Evolutionary conservation across 2,888 invertebrate species (phyloP).

Genomic region (Patella depressa): DNA sequence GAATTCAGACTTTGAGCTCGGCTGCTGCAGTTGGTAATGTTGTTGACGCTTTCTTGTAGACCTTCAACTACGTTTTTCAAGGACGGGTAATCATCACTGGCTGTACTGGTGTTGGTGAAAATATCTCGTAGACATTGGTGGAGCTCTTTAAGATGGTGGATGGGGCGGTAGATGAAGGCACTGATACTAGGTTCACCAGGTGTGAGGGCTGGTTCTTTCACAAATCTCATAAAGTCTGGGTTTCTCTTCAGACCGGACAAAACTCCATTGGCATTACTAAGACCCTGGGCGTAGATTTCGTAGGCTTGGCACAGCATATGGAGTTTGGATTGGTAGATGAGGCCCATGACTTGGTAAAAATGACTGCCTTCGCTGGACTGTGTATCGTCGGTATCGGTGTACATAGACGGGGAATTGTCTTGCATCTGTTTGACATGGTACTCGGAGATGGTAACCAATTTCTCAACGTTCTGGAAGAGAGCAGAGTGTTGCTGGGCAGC

Average conservation of each 20-base stretch:
- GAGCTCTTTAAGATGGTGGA: slow-evolving; percentile 61
- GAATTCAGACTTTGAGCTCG: slow-evolving; percentile 56
- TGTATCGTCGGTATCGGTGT: slow-evolving; percentile 54
- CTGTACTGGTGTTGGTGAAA: slow-evolving; percentile 50
- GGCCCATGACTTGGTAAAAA: slow-evolving; percentile 54
- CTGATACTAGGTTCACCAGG: slow-evolving; percentile 56
- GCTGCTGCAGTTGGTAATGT: slow-evolving; percentile 59
- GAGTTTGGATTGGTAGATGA: slow-evolving; percentile 63
- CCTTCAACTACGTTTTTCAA: slow-evolving; percentile 62
- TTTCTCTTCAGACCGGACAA: slow-evolving; percentile 51
- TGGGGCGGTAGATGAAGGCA: slow-evolving; percentile 57
- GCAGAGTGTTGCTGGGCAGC: slow-evolving; percentile 59
- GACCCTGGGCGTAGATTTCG: slow-evolving; percentile 63
- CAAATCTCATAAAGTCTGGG: slow-evolving; percentile 60
- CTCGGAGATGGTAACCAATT: slow-evolving; percentile 64
- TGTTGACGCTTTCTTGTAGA: slow-evolving; percentile 54
- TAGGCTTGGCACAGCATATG: slow-evolving; percentile 65
- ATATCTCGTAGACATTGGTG: slow-evolving; percentile 56
- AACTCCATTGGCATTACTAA: slow-evolving; percentile 55
- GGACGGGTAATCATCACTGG: slow-evolving; percentile 52
- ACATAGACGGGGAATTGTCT: slow-evolving; percentile 56
- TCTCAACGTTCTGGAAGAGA: slow-evolving; percentile 69
- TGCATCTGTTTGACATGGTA: slow-evolving; percentile 66
- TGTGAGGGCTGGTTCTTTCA: slow-evolving; percentile 49
- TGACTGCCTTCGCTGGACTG: slow-evolving; percentile 51